phyloP scores from a whole-genome alignment of 1,140 invertebrate species.

The Helicorthomorpha holstii region DNA sequence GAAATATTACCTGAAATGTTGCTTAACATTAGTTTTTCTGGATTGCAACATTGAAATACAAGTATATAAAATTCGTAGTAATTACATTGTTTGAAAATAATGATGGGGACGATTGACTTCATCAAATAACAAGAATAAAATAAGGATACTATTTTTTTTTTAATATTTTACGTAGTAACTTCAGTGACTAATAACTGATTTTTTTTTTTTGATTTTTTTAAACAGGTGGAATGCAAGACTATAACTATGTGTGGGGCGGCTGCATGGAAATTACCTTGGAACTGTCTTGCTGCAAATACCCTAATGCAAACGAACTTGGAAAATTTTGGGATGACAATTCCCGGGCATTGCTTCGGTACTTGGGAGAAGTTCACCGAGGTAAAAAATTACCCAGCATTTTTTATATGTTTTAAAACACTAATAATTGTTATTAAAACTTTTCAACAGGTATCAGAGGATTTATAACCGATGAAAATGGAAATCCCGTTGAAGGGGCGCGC shows the following conservation, averaged over 20 bases:
- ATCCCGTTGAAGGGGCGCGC: constrained; percentile 62
- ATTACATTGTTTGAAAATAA: no score
- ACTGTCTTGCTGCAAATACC: constrained; percentile 93
- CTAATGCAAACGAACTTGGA: constrained; percentile 58
- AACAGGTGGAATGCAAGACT: constrained; percentile 74
- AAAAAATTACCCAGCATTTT: background rate
- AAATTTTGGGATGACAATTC: constrained; percentile 93
- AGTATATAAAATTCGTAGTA: no score
- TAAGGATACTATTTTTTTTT: no score
- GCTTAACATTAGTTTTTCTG: no score
- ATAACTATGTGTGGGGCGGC: constrained; percentile 93
- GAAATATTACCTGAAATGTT: no score
- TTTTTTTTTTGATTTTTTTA: background rate
- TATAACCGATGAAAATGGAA: constrained; percentile 59
- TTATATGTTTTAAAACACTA: background rate
- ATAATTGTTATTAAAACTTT: background rate
- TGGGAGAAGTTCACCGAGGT: constrained; percentile 58
- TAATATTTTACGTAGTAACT: no score
- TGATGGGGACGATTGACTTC: no score
- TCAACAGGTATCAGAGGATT: constrained; percentile 56
- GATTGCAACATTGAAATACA: no score
- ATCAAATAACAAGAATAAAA: no score
- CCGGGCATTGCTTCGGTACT: constrained; percentile 65
- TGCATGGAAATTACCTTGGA: constrained; percentile 98
- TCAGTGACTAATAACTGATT: no score